A percentile compares a stretch with the other conserved stretches of the same genome.
phyloP scores from a whole-genome alignment of 2,888 invertebrate species.

The Dione vanillae region DNA sequence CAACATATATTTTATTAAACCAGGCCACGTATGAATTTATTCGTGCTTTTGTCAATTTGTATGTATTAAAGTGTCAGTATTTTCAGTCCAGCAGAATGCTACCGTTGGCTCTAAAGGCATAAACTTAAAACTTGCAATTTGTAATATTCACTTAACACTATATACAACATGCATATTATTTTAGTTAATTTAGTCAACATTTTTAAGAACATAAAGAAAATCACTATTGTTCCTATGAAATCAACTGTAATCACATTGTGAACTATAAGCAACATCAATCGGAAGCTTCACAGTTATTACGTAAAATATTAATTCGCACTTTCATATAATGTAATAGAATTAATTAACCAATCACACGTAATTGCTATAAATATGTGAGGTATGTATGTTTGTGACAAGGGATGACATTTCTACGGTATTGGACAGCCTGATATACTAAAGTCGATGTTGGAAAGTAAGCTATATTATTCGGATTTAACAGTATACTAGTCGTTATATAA shows the following conservation, averaged over 20 bases:
- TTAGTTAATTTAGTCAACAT: too few species aligned
- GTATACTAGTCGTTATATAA: background rate
- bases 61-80: too few species aligned
- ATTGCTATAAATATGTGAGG: conserved; percentile 35
- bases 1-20: too few species aligned
- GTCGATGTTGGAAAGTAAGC: background rate
- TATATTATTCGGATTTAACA: conserved; percentile 7
- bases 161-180: too few species aligned
- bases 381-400: conserved; percentile 36
- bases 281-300: background rate
- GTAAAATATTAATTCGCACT: background rate
- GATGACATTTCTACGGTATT: conserved; percentile 32
- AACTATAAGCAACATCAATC: background rate
- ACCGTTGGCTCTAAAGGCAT: too few species aligned
- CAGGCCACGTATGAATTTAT: too few species aligned
- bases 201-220: background rate
- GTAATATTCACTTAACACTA: too few species aligned
- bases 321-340: conserved; percentile 15
- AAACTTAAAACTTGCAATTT: too few species aligned
- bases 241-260: background rate
- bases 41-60: too few species aligned
- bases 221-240: background rate
- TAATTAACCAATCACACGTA: conserved; percentile 33
- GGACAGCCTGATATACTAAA: conserved; percentile 13
- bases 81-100: background rate